Percentiles rank a stretch among this genome's conserved stretches.
These are phyloP conservation scores for Onthophagus taurus DNA, from an alignment of 1,140 invertebrate genomes.

Conservation along the genomic window DNA sequence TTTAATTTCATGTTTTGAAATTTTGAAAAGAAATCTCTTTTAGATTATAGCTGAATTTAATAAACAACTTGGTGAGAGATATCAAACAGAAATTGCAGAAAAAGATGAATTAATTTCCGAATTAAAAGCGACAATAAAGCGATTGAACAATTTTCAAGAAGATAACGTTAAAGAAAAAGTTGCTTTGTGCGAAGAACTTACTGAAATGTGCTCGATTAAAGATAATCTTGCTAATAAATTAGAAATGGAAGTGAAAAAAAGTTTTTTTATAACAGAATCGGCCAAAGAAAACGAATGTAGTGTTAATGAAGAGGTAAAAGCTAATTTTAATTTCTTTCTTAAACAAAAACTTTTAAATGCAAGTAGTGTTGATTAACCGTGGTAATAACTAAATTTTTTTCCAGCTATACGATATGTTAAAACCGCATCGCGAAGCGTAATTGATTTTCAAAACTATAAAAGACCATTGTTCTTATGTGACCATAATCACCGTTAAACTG, in stretches of 20 bases:
- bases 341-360: not conserved
- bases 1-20: not conserved
- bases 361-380: not conserved
- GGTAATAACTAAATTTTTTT: not conserved
- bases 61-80: constrained; percentile 29
- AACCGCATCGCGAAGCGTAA: not conserved
- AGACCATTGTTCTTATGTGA: too few relatives aligned
- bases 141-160: constrained; percentile 29
- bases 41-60: constrained; percentile 33
- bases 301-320: constrained; percentile 17
- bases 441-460: too few relatives aligned
- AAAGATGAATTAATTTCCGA: constrained; percentile 26
- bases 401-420: not conserved
- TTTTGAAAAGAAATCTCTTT: constrained; percentile 8
- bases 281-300: constrained; percentile 20
- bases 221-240: constrained; percentile 26
- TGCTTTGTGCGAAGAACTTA: constrained; percentile 29
- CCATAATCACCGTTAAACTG: too few relatives aligned
- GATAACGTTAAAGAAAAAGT: constrained; percentile 29
- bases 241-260: constrained; percentile 26
- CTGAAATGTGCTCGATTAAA: constrained; percentile 27
- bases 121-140: constrained; percentile 23
- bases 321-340: not conserved
- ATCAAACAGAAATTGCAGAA: constrained; percentile 26
- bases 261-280: constrained; percentile 22